These are phyloP conservation scores for Oostethus manadensis DNA, from an alignment of 2,113 vertebrate genomes.

Conservation along the genomic window DNA sequence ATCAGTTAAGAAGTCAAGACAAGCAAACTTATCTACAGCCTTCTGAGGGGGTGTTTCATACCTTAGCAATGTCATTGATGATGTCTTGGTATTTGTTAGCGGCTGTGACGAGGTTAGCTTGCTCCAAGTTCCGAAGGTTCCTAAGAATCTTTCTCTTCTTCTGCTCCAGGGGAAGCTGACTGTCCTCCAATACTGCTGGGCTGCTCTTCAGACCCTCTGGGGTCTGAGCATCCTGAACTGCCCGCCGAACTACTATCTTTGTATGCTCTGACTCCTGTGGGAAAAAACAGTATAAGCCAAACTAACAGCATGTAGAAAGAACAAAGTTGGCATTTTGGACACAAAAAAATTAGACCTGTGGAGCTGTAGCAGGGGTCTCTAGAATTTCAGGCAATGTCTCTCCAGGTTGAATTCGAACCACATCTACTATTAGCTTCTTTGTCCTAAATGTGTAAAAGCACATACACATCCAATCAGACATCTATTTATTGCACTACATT, in stretches of 20 bases:
- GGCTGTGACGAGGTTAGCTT: conserved; percentile 77
- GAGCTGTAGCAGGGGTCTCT: conserved; percentile 77
- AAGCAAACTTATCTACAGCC: background rate
- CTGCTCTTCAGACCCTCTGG: conserved; percentile 87
- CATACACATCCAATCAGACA: conserved; percentile 8
- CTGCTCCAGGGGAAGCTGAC: conserved; percentile 89
- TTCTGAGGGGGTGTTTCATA: conserved; percentile 34
- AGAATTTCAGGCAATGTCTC: conserved; percentile 81
- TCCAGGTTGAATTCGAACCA: conserved; percentile 85
- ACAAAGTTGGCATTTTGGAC: background rate
- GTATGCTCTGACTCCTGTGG: conserved; percentile 82
- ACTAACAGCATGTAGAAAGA: background rate
- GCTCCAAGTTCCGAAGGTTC: conserved; percentile 88
- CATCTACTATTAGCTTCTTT: conserved; percentile 90
- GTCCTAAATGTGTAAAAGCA: conserved; percentile 72
- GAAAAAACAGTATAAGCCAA: background rate
- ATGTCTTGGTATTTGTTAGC: conserved; percentile 89
- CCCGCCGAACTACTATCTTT: conserved; percentile 78
- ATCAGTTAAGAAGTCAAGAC: background rate
- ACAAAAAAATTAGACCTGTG: conserved; percentile 75
- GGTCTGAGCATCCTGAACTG: conserved; percentile 82
- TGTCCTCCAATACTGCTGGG: conserved; percentile 79
- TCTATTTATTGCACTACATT: too few relatives aligned
- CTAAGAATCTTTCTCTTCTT: conserved; percentile 96
- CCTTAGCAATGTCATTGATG: conserved; percentile 95